Percentiles rank a stretch among this genome's conserved stretches.
Conservation (phyloP, 30 jellyfish, hydroid and myxozoan species). For the Catostylus mosaicus region DNA sequence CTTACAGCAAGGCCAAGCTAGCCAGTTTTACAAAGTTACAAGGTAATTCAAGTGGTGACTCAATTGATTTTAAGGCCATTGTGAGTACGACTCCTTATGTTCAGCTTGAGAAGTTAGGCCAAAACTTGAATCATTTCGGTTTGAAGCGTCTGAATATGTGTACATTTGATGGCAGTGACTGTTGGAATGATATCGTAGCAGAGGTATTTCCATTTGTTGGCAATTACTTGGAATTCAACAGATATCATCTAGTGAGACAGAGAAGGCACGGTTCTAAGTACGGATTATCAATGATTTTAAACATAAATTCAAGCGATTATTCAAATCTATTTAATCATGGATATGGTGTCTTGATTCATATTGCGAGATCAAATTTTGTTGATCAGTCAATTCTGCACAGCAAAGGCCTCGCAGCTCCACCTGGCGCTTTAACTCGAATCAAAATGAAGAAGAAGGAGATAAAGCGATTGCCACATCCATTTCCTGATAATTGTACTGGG, state of each 20-base stretch:
- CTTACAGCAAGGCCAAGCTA: neutral
- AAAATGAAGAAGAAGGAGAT: neutral
- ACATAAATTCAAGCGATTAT: neutral
- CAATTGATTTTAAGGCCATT: neutral
- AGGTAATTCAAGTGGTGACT: neutral
- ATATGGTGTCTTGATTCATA: neutral
- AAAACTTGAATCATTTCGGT: neutral
- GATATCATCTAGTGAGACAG: neutral
- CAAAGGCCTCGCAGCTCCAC: neutral
- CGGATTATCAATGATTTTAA: neutral
- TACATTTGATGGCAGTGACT: neutral
- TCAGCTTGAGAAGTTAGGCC: neutral
- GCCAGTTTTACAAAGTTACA: neutral
- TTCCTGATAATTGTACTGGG: neutral
- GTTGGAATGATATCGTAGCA: neutral
- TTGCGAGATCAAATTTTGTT: neutral
- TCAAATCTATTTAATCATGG: neutral
- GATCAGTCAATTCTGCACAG: neutral
- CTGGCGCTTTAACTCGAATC: neutral
- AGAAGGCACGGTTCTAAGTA: neutral
- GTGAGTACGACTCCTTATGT: neutral
- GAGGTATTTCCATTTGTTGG: neutral
- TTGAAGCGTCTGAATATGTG: too few relatives aligned
- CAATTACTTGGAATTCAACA: neutral
- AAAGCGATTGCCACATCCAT: neutral